Evolutionary conservation across 64 coral and sea anemone genomes (phyloP), one percentile per base, ranked within the genome.

Genomic region (Orbicella faveolata): DNA sequence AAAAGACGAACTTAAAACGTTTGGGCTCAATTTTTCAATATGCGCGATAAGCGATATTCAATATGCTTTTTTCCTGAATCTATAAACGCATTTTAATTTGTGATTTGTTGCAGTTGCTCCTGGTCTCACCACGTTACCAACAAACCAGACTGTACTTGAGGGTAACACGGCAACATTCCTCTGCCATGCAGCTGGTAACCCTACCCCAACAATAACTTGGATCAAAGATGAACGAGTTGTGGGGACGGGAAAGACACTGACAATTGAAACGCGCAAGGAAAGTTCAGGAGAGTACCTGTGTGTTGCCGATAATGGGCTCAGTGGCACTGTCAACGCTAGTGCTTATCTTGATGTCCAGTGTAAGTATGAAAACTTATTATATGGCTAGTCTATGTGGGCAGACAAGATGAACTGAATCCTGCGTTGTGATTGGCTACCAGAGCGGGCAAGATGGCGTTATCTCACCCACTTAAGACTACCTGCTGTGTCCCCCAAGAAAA

Each of bases 311-410:
- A 76, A 74, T 34, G 85, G 26, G 9, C 25, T 74, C 4, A 37
- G 70, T 17, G 55, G 20, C 1, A 20, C 61, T 12, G 36, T 11
- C 34, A 83, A 83, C 12, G 35, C 80, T 10, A 67, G 34, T 44
- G 61, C 62, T 21, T 20, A 39, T 9, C 33, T 83, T 48, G 35
- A 83, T 13, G 80, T 83, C 8, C 61, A 83, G 36, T 83, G 80
- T 83, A 44, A 83, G 80, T 83, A 66, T 3, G 26, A 17, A 18
- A 33, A 8, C 13, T 25, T 34, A 48, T 48, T 48, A 48, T 5
- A 48, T 48, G 44, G 44, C 44, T 48, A 48, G 44, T 4, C 44
- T 48, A 4, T 48, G 44, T 48, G 44, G 44, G 44, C 44, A 48
- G 44, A 5, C 44, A 48, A 48, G 44, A 48, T 4, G 44, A 48